Percentiles rank a stretch among this genome's conserved stretches.
Evolutionary conservation across 1,140 invertebrate genomes (phyloP).

Genomic region (Trigoniulus corallinus): DNA sequence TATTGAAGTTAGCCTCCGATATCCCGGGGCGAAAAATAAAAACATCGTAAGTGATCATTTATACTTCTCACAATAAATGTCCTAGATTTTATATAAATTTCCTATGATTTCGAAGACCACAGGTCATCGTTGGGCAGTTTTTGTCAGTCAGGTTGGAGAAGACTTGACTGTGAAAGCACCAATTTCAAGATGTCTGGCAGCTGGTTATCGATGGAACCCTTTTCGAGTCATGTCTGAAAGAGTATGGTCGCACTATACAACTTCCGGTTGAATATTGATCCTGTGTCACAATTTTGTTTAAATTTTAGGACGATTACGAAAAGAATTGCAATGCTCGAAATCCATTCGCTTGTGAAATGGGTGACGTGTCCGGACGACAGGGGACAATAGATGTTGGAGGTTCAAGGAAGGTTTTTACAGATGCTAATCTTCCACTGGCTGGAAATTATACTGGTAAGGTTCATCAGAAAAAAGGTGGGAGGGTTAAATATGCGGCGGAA

Average conservation of each 20-base stretch:
- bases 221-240: constrained; percentile 50
- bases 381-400: constrained; percentile 68
- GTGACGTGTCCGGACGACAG: constrained; percentile 67
- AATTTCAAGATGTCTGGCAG: constrained; percentile 65
- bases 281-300: too few relatives aligned
- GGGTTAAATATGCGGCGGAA: background rate
- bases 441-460: constrained; percentile 24
- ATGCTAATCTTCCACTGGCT: constrained; percentile 68
- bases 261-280: too few relatives aligned
- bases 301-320: constrained; percentile 33
- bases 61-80: background rate
- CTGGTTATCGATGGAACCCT: constrained; percentile 85
- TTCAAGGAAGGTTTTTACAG: constrained; percentile 56
- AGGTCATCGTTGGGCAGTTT: constrained; percentile 82
- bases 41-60: constrained; percentile 42
- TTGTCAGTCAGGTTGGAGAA: constrained; percentile 81
- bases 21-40: constrained; percentile 57
- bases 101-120: constrained; percentile 36
- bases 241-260: too few relatives aligned
- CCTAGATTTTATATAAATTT: background rate
- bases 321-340: constrained; percentile 72
- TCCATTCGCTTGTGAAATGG: constrained; percentile 79
- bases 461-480: background rate
- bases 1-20: constrained; percentile 67
- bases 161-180: constrained; percentile 68